A percentile compares a stretch with the other conserved stretches of the same genome.
These are phyloP conservation scores for Daktulosphaira vitifoliae DNA, from an alignment of 1,140 invertebrate genomes.

Conservation along the genomic window DNA sequence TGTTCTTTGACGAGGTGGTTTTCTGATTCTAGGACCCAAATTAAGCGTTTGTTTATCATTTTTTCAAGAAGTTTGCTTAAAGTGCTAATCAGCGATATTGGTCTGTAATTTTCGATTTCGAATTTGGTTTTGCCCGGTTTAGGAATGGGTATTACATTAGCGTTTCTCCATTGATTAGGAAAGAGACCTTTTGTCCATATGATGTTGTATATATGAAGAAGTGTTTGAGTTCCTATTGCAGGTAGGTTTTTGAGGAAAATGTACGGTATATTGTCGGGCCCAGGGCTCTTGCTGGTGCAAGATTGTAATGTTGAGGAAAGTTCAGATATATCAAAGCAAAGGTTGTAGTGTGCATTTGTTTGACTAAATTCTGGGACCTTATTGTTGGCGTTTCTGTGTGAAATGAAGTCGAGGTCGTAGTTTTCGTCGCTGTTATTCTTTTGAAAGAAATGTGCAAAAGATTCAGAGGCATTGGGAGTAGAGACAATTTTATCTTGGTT, in stretches of 20 bases:
- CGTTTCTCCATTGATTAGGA: background rate
- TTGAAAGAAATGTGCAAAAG: too few relatives aligned
- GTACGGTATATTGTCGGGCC: background rate
- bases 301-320: too few relatives aligned
- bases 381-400: too few relatives aligned
- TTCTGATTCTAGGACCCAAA: constrained; percentile 16
- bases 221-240: background rate
- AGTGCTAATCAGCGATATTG: background rate
- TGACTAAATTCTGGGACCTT: too few relatives aligned
- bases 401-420: too few relatives aligned
- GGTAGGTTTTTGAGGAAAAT: background rate
- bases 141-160: background rate
- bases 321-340: too few relatives aligned
- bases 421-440: too few relatives aligned
- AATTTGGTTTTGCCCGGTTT: constrained; percentile 1
- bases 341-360: too few relatives aligned
- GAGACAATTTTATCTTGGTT: too few relatives aligned
- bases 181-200: background rate
- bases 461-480: too few relatives aligned
- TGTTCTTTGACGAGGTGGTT: background rate
- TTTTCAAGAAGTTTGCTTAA: constrained; percentile 17
- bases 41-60: constrained; percentile 16
- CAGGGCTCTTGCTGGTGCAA: background rate
- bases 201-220: background rate
- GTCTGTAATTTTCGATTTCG: background rate